Percentiles rank a stretch among this genome's conserved stretches.
Evolutionary conservation across 2,888 invertebrate species (phyloP).

Genomic region (Matsumyia berberina): DNA sequence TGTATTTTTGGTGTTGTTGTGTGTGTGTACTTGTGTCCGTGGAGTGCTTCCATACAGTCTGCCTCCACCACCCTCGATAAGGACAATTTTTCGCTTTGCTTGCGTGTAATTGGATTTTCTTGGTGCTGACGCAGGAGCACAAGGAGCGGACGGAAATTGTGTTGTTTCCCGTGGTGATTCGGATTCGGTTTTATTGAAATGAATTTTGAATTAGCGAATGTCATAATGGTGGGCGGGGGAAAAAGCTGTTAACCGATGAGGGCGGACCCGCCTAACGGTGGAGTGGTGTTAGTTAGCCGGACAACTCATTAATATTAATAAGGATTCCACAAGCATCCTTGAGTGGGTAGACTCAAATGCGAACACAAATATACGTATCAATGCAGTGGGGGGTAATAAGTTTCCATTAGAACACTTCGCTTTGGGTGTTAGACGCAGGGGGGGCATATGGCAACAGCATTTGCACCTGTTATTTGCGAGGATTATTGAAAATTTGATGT

Average conservation of each 20-base stretch:
- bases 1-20: neutral
- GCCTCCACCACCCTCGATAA: neutral
- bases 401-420: slow-evolving; percentile 47
- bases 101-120: slow-evolving; percentile 53
- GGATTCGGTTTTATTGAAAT: slow-evolving; percentile 52
- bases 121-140: neutral
- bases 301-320: slow-evolving; percentile 66
- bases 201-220: slow-evolving; percentile 59
- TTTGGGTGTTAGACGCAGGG: neutral
- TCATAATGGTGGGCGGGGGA: slow-evolving; percentile 35
- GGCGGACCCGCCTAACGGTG: neutral
- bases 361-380: slow-evolving; percentile 23
- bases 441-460: slow-evolving; percentile 10
- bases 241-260: slow-evolving; percentile 14
- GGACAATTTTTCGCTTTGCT: slow-evolving; percentile 32
- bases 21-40: neutral
- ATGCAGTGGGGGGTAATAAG: slow-evolving; percentile 29
- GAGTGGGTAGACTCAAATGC: slow-evolving; percentile 33
- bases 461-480: slow-evolving; percentile 47
- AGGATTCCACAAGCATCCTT: slow-evolving; percentile 43
- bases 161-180: slow-evolving; percentile 49
- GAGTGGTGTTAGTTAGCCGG: slow-evolving; percentile 46
- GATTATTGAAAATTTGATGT: slow-evolving; percentile 57
- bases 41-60: slow-evolving; percentile 6
- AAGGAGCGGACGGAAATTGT: slow-evolving; percentile 22